Base-by-base conservation (phyloP, 2,888 invertebrate genomes). In the Mycalesis mineus region DNA sequence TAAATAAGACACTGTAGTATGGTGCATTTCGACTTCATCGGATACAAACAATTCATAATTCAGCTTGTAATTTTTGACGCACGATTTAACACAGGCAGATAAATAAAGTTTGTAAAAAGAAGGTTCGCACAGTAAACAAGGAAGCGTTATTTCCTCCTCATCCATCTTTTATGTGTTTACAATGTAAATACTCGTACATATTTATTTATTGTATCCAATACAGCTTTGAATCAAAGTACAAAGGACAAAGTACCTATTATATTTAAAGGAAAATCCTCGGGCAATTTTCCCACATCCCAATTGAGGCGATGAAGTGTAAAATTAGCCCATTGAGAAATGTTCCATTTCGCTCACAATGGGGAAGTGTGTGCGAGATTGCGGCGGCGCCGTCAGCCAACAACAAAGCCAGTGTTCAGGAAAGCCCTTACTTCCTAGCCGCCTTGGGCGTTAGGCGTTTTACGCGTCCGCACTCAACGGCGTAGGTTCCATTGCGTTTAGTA, bases 291-390 rank as follows among this genome's bases (percentile, higher is more conserved):
- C 61, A 45, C 56, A 53, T 57, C 40, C 37, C 55, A 47, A 59
- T 64, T 57, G 45, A 64, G 68, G 67, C 69, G 64, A 63, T 74
- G 68, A 72, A 80, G 78, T 71, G 71, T 70, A 72, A 74, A 78
- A 80, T 78, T 78, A 75, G 74, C 68, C 71, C 66, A 72, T 74
- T 70, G 73, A 74, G 73, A 71, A 72, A 69, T 62, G 60, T 72
- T 67, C 64, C 65, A 62, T 62, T 61, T 60, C 57, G 55, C 61
- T 68, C 70, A 68, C 64, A 57, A 60, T 63, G 63, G 59, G 55
- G 59, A 55, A 69, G 64, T 68, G 70, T 71, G 64, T 71, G 68
- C 65, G 57, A 71, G 70, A 73, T 74, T 73, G 69, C 66, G 65
- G 66, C 36, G 51, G 65, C 57, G 61, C 65, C 67, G 65, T 64